phyloP scores from a whole-genome alignment of 2,888 invertebrate genomes.

The Aphrophora alni region DNA sequence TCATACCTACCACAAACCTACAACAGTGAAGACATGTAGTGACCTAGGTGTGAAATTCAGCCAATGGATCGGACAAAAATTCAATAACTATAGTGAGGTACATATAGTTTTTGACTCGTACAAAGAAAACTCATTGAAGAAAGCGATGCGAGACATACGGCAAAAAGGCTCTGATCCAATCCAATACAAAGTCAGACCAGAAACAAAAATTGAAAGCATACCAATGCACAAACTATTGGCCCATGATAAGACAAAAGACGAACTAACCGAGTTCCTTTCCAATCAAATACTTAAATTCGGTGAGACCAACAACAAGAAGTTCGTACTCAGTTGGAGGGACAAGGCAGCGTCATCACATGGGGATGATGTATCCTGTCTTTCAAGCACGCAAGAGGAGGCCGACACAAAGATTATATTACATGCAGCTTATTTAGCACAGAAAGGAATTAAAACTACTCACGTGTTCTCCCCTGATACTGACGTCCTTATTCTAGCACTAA shows the following conservation, averaged over 20 bases:
- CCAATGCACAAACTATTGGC: not conserved
- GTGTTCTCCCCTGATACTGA: no score
- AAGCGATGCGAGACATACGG: not conserved
- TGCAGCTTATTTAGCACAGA: no score
- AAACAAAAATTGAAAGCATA: not conserved
- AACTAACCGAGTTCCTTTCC: conserved; percentile 14
- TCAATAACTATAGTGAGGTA: conserved; percentile 1
- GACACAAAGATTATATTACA: no score
- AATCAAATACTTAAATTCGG: not conserved
- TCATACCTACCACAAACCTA: no score
- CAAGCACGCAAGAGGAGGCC: no score
- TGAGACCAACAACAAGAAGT: not conserved
- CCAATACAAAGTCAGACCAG: not conserved
- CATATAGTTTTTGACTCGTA: conserved; percentile 13
- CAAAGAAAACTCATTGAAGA: conserved; percentile 5
- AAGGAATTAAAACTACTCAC: no score
- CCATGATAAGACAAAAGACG: not conserved
- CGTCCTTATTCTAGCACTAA: no score
- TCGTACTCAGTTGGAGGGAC: conserved; percentile 6
- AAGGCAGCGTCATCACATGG: not conserved
- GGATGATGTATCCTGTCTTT: not conserved
- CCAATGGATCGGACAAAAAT: conserved; percentile 7
- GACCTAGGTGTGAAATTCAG: not conserved
- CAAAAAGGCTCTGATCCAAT: conserved; percentile 2
- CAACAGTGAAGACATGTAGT: no score